phyloP scores from a whole-genome alignment of 1,140 invertebrate genomes.

The Phocides pigmalion region DNA sequence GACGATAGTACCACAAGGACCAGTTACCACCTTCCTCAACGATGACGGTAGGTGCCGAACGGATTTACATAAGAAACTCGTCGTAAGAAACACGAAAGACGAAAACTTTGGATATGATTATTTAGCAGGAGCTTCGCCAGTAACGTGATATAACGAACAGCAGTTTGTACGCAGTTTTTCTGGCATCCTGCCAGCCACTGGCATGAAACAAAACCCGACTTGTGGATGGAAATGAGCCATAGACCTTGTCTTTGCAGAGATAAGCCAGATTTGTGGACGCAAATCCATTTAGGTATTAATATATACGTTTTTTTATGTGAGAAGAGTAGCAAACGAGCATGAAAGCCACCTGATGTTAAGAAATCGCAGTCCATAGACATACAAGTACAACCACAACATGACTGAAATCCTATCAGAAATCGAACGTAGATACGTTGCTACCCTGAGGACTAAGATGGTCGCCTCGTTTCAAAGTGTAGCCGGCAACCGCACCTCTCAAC shows the following conservation, averaged over 20 bases:
- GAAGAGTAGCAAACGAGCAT: too few species aligned
- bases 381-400: too few species aligned
- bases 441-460: too few species aligned
- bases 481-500: too few species aligned
- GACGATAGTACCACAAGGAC: too few species aligned
- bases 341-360: too few species aligned
- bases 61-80: neutral
- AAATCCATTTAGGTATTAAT: slow-evolving; percentile 27
- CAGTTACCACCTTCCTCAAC: too few species aligned
- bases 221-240: slow-evolving; percentile 22
- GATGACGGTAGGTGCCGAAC: too few species aligned
- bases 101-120: slow-evolving; percentile 21
- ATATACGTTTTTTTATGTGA: slow-evolving; percentile 10
- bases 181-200: slow-evolving; percentile 1
- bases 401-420: too few species aligned
- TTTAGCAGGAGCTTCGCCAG: slow-evolving; percentile 5
- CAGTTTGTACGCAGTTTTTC: slow-evolving; percentile 10
- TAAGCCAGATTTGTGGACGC: slow-evolving; percentile 31
- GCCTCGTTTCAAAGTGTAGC: too few species aligned
- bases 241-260: slow-evolving; percentile 17
- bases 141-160: slow-evolving; percentile 1
- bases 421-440: too few species aligned
- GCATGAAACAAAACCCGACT: slow-evolving; percentile 9
- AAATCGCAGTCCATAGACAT: too few species aligned
- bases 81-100: slow-evolving; percentile 1